Percentiles rank a stretch among this genome's conserved stretches.
These are phyloP conservation scores for Cephus cinctus DNA, from an alignment of 1,140 invertebrate species.

Conservation along the genomic window DNA sequence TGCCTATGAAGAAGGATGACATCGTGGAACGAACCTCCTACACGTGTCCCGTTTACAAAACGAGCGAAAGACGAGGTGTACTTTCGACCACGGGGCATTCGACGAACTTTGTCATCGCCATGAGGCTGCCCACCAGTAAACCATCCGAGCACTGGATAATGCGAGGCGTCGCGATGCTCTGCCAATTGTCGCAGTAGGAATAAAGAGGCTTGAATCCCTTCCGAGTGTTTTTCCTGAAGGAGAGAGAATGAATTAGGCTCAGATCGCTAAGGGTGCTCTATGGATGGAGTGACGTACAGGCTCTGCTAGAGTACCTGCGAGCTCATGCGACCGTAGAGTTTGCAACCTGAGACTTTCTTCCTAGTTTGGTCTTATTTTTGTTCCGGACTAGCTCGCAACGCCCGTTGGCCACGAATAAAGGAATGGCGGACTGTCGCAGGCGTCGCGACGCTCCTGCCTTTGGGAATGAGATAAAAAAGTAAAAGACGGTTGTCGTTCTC, in stretches of 20 bases:
- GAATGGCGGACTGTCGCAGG: conserved; percentile 85
- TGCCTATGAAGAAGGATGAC: conserved; percentile 70
- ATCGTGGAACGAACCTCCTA: conserved; percentile 65
- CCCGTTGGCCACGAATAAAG: conserved; percentile 60
- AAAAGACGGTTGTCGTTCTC: conserved; percentile 11
- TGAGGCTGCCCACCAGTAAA: conserved; percentile 67
- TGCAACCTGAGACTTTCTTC: too few relatives aligned
- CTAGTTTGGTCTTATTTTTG: too few relatives aligned
- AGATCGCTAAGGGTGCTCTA: too few relatives aligned
- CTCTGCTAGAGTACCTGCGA: too few relatives aligned
- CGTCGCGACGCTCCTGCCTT: conserved; percentile 74
- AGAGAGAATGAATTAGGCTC: too few relatives aligned
- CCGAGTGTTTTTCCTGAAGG: too few relatives aligned
- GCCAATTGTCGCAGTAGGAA: conserved; percentile 69
- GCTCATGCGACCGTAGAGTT: too few relatives aligned
- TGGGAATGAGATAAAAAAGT: conserved; percentile 62
- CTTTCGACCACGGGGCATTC: conserved; percentile 90
- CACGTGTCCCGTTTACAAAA: conserved; percentile 86
- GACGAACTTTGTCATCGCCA: conserved; percentile 86
- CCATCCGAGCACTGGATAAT: conserved; percentile 83
- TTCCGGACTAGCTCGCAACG: too few relatives aligned
- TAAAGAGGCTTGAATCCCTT: too few relatives aligned
- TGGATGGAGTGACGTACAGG: too few relatives aligned
- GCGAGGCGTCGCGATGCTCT: conserved; percentile 81
- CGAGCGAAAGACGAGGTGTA: conserved; percentile 77